Base-by-base conservation (phyloP, 2,888 invertebrate genomes). In the Sycophila texana region DNA sequence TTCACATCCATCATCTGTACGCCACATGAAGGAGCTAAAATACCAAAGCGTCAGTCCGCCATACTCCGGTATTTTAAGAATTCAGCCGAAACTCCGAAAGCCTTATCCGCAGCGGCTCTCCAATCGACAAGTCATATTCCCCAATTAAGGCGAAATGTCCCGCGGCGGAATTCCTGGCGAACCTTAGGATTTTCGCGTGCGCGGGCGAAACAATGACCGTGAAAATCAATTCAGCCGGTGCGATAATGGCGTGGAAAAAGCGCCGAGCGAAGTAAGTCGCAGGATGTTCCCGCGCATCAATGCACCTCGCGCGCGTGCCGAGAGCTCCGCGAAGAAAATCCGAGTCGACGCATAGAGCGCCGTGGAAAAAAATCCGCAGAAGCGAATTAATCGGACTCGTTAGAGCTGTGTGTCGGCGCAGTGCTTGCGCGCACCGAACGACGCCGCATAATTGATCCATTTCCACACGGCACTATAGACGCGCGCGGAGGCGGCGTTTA, bases 381-480 rank as follows among this genome's bases (percentile, higher is more conserved):
- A 49, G 22, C 74, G 57, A 63, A 60, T 76, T 76, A 76, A 76
- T 76, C 68, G 61, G 63, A 57, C 70, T 77, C 65, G 65, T 65
- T 76, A 70, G 65, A 72, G 16, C 22, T 26, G 49, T n/a, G 10
- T 26, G n/a, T 22, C 18, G 71, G n/a, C 3, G 39, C 53, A 14
- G 30, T 16, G 57, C 16, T 13, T 13, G 26, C 16, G 39, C 13
- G 51, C 49, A 10, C n/a, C 20, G 20, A 5, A 10, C 7, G 20
- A 20, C 14, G 49, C 47, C 20, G 65, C 61, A 55, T 80, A 81
- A 81, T 74, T 77, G 74, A 81, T 81, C 67, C 74, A 30, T 81
- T 72, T 77, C 70, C 16, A 72, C 30, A 16, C 26, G 10, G 65
- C 39, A 39, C 39, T 39, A n/a, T n/a, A 39, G 39, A 39, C 39